phyloP scores from a whole-genome alignment of 2,888 invertebrate species.

The Sussaba pulchella region DNA sequence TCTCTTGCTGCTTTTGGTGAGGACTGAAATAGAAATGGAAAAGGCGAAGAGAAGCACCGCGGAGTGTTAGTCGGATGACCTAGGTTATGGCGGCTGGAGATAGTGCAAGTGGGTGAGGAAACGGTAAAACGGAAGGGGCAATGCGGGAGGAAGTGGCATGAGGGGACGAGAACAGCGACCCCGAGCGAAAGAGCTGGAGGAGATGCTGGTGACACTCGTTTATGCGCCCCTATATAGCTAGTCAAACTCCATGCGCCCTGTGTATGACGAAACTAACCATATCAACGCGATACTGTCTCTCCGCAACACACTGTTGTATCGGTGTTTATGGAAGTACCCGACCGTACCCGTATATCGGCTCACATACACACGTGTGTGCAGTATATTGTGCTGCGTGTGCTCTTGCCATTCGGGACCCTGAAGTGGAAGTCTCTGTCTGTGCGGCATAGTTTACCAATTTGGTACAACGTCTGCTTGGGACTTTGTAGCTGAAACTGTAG shows the following conservation, averaged over 20 bases:
- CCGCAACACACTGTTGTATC: slow-evolving; percentile 5
- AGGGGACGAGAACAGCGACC: slow-evolving; percentile 9
- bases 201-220: slow-evolving; percentile 16
- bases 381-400: slow-evolving; percentile 10
- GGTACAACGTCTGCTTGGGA: slow-evolving; percentile 11
- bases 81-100: slow-evolving; percentile 57
- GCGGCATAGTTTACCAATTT: slow-evolving; percentile 22
- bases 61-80: slow-evolving; percentile 65
- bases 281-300: slow-evolving; percentile 30
- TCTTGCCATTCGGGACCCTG: background rate
- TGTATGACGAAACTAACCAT: slow-evolving; percentile 32
- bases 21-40: slow-evolving; percentile 65
- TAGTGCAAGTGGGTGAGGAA: slow-evolving; percentile 43
- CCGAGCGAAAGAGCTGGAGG: slow-evolving; percentile 29
- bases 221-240: slow-evolving; percentile 17
- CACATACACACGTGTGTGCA: background rate
- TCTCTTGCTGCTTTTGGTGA: slow-evolving; percentile 47
- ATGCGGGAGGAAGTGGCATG: slow-evolving; percentile 4
- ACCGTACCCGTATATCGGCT: slow-evolving; percentile 32
- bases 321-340: slow-evolving; percentile 26
- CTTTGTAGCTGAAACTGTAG: slow-evolving; percentile 11
- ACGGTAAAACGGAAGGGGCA: slow-evolving; percentile 43
- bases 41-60: slow-evolving; percentile 57
- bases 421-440: background rate
- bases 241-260: background rate